Conservation (phyloP, 2,888 invertebrate genomes). For the Hyalella azteca region DNA sequence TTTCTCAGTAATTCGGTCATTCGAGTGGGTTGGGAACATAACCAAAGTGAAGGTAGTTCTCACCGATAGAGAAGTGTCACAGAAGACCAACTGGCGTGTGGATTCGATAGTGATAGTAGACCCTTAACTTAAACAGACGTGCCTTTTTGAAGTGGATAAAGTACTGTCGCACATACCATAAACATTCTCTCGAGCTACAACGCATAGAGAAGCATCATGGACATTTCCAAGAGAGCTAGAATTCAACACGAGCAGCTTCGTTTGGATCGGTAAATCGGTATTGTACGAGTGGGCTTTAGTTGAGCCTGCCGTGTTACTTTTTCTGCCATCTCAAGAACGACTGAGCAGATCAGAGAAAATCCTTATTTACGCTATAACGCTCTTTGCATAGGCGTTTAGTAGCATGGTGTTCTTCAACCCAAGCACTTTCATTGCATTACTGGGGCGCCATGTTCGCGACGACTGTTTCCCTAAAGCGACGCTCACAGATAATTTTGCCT, state of each 20-base stretch:
- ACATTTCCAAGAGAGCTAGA: not conserved
- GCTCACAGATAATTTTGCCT: not conserved
- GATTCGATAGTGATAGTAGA: conserved; percentile 9
- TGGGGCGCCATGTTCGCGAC: not conserved
- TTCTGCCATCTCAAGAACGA: conserved; percentile 16
- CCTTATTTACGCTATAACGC: conserved; percentile 27
- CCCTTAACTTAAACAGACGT: conserved; percentile 26
- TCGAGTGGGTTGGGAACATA: not conserved
- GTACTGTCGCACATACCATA: not conserved
- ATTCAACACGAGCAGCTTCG: not conserved
- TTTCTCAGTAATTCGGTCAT: not conserved
- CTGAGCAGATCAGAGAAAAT: conserved; percentile 25
- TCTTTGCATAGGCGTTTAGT: conserved; percentile 35
- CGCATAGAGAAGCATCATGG: conserved; percentile 13
- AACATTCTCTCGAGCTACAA: not conserved
- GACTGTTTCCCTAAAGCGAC: conserved; percentile 11
- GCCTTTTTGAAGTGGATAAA: conserved; percentile 19
- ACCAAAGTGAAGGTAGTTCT: not conserved
- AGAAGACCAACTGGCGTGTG: not conserved
- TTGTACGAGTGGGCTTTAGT: conserved; percentile 21
- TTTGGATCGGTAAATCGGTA: not conserved
- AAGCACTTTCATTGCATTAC: not conserved
- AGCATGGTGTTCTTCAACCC: conserved; percentile 39
- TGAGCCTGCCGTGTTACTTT: not conserved
- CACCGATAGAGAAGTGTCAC: not conserved